A percentile compares a stretch with the other conserved stretches of the same genome.
Conservation (phyloP, 1,140 invertebrate genomes). For the Ladona fulva region DNA sequence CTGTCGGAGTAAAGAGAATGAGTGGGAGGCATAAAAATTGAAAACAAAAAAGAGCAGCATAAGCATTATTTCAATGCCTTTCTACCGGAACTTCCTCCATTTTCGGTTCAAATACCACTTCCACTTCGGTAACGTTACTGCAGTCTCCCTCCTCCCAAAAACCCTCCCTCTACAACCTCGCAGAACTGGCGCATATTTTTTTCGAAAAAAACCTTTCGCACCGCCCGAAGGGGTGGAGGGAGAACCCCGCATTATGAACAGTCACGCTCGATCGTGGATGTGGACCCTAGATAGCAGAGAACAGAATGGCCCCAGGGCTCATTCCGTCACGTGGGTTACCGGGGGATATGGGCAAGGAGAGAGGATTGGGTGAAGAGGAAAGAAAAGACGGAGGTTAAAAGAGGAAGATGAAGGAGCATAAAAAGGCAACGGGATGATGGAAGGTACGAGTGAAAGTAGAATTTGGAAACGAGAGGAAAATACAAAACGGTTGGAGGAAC, state of each 20-base stretch:
- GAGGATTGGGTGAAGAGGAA: background rate
- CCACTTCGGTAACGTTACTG: background rate
- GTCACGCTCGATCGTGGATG: slow-evolving; percentile 1
- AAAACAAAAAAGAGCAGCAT: background rate
- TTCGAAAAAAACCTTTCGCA: background rate
- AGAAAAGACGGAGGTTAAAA: background rate
- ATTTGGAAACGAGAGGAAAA: background rate
- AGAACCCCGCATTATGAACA: background rate
- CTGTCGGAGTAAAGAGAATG: background rate
- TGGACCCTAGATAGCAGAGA: background rate
- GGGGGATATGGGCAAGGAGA: background rate
- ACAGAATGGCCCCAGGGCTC: background rate
- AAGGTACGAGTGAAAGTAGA: background rate
- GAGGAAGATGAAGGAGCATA: background rate
- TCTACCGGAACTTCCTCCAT: background rate
- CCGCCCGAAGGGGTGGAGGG: background rate
- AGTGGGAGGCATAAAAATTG: background rate
- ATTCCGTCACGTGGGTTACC: background rate
- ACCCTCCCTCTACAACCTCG: background rate
- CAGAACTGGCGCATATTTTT: slow-evolving; percentile 1
- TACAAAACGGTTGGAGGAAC: background rate
- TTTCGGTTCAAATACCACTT: background rate
- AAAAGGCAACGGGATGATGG: background rate
- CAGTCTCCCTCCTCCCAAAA: background rate
- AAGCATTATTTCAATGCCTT: background rate